Evolutionary conservation across 2,888 invertebrate genomes (phyloP).

Genomic region (Protula sp.): DNA sequence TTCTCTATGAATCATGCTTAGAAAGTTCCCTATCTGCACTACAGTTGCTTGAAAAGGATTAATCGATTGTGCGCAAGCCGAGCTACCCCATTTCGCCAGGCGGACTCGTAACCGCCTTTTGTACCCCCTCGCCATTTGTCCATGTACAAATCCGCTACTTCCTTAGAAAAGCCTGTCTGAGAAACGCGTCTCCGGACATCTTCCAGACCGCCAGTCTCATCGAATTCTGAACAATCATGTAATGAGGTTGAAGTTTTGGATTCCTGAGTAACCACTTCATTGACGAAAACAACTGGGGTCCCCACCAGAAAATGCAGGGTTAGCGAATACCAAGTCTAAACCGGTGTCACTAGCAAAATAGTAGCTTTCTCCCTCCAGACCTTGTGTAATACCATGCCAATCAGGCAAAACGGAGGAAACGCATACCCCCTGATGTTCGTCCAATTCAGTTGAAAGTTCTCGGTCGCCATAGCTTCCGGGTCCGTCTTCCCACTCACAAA

Average conservation of each 20-base stretch:
- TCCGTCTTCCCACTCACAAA: neutral
- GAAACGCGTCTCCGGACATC: neutral
- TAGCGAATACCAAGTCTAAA: no score
- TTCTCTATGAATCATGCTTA: no score
- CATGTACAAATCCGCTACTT: no score
- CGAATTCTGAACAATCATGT: no score
- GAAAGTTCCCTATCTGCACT: no score
- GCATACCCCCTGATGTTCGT: neutral
- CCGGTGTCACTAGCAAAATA: neutral
- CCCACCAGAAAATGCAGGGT: no score
- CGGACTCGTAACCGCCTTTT: neutral
- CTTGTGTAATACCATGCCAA: neutral
- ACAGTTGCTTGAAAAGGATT: no score
- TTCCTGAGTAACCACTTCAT: no score
- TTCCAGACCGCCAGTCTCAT: neutral
- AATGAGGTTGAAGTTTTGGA: no score
- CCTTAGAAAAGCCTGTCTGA: no score
- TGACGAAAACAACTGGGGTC: no score
- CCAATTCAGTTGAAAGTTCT: slow-evolving; percentile 60
- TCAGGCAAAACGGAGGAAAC: neutral
- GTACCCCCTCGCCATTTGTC: neutral
- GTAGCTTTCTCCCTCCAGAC: neutral
- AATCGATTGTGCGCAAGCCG: neutral
- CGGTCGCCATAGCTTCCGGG: slow-evolving; percentile 44
- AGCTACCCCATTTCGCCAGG: neutral